These are phyloP conservation scores for Drosophila prostipennis DNA, from an alignment of 2,888 invertebrate genomes.

Conservation along the genomic window DNA sequence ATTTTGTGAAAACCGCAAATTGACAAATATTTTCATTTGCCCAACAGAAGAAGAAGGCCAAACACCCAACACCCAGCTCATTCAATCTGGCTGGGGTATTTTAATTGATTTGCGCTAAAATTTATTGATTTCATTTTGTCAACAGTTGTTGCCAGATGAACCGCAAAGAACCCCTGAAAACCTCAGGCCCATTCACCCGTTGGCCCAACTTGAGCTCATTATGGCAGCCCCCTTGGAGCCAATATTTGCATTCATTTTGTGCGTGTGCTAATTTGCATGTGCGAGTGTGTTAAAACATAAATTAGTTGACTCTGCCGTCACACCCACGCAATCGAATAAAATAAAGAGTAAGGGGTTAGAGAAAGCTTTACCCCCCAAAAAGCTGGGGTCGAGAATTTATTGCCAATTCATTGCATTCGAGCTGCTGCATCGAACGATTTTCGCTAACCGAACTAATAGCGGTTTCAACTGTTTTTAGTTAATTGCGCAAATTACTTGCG, in stretches of 20 bases:
- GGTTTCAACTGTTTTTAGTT: conserved; percentile 47
- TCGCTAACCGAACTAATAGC: conserved; percentile 50
- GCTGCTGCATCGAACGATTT: conserved; percentile 23
- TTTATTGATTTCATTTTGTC: conserved; percentile 80
- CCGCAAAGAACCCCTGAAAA: conserved; percentile 44
- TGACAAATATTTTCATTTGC: conserved; percentile 79
- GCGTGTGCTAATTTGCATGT: conserved; percentile 74
- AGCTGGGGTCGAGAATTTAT: conserved; percentile 57
- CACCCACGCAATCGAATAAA: conserved; percentile 13
- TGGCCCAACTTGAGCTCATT: conserved; percentile 46
- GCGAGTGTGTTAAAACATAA: conserved; percentile 68
- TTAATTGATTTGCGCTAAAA: conserved; percentile 78
- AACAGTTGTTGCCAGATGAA: conserved; percentile 68
- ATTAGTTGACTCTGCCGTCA: conserved; percentile 47
- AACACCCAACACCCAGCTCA: conserved; percentile 10
- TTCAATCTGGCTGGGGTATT: conserved; percentile 53
- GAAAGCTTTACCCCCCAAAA: conserved; percentile 9
- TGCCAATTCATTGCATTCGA: conserved; percentile 53
- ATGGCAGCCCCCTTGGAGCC: conserved; percentile 22
- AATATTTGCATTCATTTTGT: conserved; percentile 49
- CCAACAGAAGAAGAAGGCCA: conserved; percentile 45
- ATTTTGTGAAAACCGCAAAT: conserved; percentile 74
- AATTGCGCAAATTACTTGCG: conserved; percentile 67
- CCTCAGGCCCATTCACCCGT: conserved; percentile 12
- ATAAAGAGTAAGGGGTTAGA: neutral